Base-by-base conservation (phyloP, 2,113 vertebrate species). In the Anguilla japonica region DNA sequence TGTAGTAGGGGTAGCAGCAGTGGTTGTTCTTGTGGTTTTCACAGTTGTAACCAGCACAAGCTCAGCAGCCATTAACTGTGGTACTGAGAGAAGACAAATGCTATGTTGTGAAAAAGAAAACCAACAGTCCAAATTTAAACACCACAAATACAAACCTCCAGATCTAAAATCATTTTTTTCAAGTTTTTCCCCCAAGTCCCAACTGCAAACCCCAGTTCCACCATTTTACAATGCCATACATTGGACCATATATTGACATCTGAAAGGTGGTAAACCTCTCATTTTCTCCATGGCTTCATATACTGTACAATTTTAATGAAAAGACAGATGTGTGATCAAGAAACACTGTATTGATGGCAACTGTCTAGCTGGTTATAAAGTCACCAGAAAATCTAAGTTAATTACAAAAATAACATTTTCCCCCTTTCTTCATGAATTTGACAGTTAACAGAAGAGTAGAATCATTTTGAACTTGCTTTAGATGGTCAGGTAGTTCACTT, bases 41-140 rank as follows among this genome's bases (percentile, higher is more conserved):
- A 83, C 81, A 18, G 79, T 79, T 84, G 88, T 87, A 83, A 88
- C 79, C 13, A 34, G 39, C 83, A 57, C 81, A 41, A 83, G 40
- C 84, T 29, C 26, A 22, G 26, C 85, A 15, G 57, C 63, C 14
- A 15, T 34, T 86, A 82, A 56, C 57, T 26, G 40, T 26, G 67
- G 84, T 79, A 60, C 84, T 83, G 79, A 84, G 83, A 83, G 86
- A 79, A 85, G 81, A 87, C 80, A 82, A 83, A 87, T 34, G 53
- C 20, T 50, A 80, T 22, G 60, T 22, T 79, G 53, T 22, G n/a
- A 9, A 71, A 3, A 43, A 4, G 6, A 87, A 87, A 87, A 56
- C 29, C n/a, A 83, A 82, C 2, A 29, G 18, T 50, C 22, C 20
- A 11, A 82, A 82, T 41, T 81, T 46, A 50, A 82, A 53, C 46